Evolutionary conservation across 2,888 invertebrate species (phyloP).

Genomic region (Chironomus riparius): DNA sequence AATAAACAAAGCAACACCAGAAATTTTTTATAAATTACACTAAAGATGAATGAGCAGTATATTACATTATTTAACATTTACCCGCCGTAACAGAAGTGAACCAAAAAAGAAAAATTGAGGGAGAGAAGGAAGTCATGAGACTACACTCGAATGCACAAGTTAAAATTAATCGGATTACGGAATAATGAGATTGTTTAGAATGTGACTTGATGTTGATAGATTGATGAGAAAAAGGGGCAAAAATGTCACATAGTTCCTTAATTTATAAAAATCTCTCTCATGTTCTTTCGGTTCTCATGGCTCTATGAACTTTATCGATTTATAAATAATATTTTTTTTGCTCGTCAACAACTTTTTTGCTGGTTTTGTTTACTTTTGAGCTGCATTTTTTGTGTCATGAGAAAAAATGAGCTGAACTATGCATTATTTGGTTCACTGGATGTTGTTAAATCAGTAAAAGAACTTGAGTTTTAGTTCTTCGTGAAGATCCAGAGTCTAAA

Average conservation of each 20-base stretch:
- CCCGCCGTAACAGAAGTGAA: neutral
- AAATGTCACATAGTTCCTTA: neutral
- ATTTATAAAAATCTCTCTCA: neutral
- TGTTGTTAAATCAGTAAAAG: no score
- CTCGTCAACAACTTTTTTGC: no score
- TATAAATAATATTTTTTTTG: neutral
- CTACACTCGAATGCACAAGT: constrained; percentile 20
- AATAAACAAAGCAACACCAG: constrained; percentile 11
- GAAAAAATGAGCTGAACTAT: no score
- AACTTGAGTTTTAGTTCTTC: no score
- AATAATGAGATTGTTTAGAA: constrained; percentile 27
- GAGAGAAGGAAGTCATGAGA: constrained; percentile 1
- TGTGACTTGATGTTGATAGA: neutral
- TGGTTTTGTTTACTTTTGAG: no score
- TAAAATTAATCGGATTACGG: constrained; percentile 27
- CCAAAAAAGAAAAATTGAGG: neutral
- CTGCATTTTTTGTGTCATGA: no score
- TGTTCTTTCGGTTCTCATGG: neutral
- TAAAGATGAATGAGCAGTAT: constrained; percentile 23
- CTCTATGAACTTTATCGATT: neutral
- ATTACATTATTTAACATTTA: neutral
- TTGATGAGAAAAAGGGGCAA: neutral
- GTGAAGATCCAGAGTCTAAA: no score
- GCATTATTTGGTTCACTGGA: no score
- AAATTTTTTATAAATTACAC: neutral